These are phyloP conservation scores for zebrafish (Danio rerio) DNA, from an alignment of 2,113 vertebrate genomes.

Conservation along the genomic window GRCz12tu NC_133181.1:35318001-35318500, in stretches of 20 bases:
- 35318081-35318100: slow-evolving; percentile 21
- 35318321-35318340: not conserved
- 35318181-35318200: slow-evolving; percentile 16
- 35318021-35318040: not conserved
- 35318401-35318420: slow-evolving; percentile 71
- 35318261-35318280: not conserved
- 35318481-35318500: slow-evolving; percentile 74
- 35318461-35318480: slow-evolving; percentile 71
- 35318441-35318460: slow-evolving; percentile 79
- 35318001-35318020: not conserved
- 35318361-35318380: slow-evolving; percentile 26
- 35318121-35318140: slow-evolving; percentile 50
- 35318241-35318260: not conserved
- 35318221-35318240: not conserved
- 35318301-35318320: not conserved
- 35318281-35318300: not conserved
- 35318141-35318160: slow-evolving; percentile 28
- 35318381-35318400: slow-evolving; percentile 39
- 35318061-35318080: slow-evolving; percentile 61
- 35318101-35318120: slow-evolving; percentile 33
- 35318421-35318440: slow-evolving; percentile 76
- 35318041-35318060: slow-evolving; percentile 54
- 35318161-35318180: slow-evolving; percentile 26
- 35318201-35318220: not conserved
- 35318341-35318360: slow-evolving; percentile 17